Conservation (phyloP, 2,888 invertebrate species). For the Agonopterix subpropinquella region DNA sequence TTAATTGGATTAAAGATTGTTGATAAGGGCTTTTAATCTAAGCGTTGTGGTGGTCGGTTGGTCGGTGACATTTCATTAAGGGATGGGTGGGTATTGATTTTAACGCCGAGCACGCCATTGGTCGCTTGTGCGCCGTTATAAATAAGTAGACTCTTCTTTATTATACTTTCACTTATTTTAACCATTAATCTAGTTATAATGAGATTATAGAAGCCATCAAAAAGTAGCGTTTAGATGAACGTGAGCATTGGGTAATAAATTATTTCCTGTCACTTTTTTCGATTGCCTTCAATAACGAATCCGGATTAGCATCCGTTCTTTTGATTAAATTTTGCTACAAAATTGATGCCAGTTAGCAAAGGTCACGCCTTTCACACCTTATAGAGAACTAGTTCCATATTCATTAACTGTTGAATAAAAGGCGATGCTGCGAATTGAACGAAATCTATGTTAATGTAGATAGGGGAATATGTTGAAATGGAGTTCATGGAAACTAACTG, state of each 20-base stretch:
- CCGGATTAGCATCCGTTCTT: constrained; percentile 24
- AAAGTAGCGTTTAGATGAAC: constrained; percentile 19
- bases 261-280: constrained; percentile 14
- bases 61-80: constrained; percentile 56
- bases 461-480: constrained; percentile 18
- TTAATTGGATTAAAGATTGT: constrained; percentile 70
- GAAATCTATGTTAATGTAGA: constrained; percentile 12
- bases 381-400: constrained; percentile 25
- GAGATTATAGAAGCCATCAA: constrained; percentile 22
- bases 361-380: constrained; percentile 45
- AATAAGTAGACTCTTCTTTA: background rate
- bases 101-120: constrained; percentile 26
- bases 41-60: constrained; percentile 28
- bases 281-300: constrained; percentile 20
- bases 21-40: constrained; percentile 64
- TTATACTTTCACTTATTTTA: constrained; percentile 3
- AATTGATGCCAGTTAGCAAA: constrained; percentile 35
- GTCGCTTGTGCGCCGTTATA: constrained; percentile 5
- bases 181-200: constrained; percentile 20
- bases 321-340: constrained; percentile 31
- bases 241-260: constrained; percentile 27
- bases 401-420: constrained; percentile 15
- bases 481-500: constrained; percentile 15
- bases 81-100: constrained; percentile 51
- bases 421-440: constrained; percentile 14